These are phyloP conservation scores for Drosophila prostipennis DNA, from an alignment of 2,888 invertebrate genomes.

Conservation along the genomic window DNA sequence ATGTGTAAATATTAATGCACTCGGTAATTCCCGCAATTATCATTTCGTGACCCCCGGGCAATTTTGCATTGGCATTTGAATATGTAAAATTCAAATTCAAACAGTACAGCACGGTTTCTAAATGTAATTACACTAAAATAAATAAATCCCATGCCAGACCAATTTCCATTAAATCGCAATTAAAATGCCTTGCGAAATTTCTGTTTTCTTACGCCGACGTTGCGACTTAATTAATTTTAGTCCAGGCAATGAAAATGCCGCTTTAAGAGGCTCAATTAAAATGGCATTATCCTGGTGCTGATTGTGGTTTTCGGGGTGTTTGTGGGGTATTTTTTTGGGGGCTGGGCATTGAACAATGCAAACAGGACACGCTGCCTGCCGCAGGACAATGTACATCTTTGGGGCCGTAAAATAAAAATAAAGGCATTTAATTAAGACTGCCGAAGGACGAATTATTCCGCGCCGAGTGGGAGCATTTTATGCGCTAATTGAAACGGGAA, in stretches of 20 bases:
- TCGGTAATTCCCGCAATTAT: conserved; percentile 20
- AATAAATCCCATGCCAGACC: conserved; percentile 7
- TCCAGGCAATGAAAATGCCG: conserved; percentile 21
- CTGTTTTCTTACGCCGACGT: conserved; percentile 11
- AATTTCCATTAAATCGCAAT: conserved; percentile 27
- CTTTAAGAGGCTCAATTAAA: conserved; percentile 65
- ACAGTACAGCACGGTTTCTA: not conserved
- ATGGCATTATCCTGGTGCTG: conserved; percentile 56
- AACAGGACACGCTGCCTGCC: conserved; percentile 20
- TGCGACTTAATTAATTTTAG: conserved; percentile 22
- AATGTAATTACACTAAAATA: conserved; percentile 23
- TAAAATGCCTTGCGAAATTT: conserved; percentile 5
- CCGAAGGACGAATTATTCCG: conserved; percentile 22
- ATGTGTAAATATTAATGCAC: conserved; percentile 7
- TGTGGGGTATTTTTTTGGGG: not conserved
- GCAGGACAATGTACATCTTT: conserved; percentile 36
- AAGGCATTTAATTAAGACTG: conserved; percentile 37
- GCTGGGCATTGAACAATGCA: conserved; percentile 20
- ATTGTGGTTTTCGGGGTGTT: conserved; percentile 16
- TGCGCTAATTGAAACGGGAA: conserved; percentile 19
- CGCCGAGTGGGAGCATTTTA: conserved; percentile 4
- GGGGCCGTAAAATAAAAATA: conserved; percentile 36
- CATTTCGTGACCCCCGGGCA: conserved; percentile 32
- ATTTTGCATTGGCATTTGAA: conserved; percentile 23
- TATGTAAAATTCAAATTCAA: conserved; percentile 13